These are phyloP conservation scores for Myathropa florea DNA, from an alignment of 2,888 invertebrate genomes.

Conservation along the genomic window DNA sequence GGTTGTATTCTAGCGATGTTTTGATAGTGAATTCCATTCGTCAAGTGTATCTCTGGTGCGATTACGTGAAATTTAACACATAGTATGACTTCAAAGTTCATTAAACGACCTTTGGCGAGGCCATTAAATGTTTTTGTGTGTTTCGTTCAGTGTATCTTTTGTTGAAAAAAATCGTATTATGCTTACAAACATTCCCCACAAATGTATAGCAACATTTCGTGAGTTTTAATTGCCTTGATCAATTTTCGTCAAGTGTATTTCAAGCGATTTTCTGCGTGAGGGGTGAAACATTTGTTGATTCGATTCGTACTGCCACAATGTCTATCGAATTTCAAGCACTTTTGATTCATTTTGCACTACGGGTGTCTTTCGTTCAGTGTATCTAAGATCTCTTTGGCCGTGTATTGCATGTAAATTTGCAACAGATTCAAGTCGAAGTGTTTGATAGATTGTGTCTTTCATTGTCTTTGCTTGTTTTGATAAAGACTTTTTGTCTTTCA, in stretches of 20 bases:
- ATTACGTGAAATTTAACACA: neutral
- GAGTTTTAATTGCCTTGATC: neutral
- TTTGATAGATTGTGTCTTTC: neutral
- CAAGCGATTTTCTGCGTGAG: neutral
- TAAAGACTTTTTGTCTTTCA: too few relatives aligned
- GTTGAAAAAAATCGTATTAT: neutral
- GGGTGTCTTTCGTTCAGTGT: neutral
- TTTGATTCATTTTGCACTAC: neutral
- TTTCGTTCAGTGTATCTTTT: constrained; percentile 30
- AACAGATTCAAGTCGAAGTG: neutral
- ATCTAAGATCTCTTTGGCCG: neutral
- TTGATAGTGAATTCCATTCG: too few relatives aligned
- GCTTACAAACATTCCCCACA: neutral
- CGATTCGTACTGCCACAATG: neutral
- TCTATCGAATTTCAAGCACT: neutral
- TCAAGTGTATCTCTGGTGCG: neutral
- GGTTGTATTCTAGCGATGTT: too few relatives aligned
- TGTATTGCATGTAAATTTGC: neutral
- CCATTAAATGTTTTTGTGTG: neutral
- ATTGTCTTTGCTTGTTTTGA: too few relatives aligned
- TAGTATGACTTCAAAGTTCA: neutral
- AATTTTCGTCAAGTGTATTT: neutral
- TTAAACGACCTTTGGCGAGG: neutral
- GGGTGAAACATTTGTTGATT: neutral
- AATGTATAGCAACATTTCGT: neutral